A percentile compares a stretch with the other conserved stretches of the same genome.
Conservation (phyloP, 2,888 invertebrate species). For the Macrophya alboannulata region DNA sequence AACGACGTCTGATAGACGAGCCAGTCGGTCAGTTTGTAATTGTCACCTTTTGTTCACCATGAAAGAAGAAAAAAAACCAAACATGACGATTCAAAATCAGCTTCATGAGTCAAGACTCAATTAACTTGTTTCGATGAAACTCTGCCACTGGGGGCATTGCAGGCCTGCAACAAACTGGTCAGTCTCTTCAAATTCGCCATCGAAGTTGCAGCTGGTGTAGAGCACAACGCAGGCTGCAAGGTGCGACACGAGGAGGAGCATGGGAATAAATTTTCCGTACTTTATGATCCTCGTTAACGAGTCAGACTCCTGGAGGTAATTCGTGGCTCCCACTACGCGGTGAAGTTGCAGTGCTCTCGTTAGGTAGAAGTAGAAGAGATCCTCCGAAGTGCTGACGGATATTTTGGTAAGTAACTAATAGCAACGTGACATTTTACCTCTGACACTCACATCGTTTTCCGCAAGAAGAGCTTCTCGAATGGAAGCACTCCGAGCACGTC, state of each 20-base stretch:
- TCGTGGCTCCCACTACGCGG: conserved; percentile 19
- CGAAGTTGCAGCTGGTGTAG: conserved; percentile 34
- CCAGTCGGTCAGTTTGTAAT: conserved; percentile 11
- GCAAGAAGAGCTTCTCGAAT: conserved; percentile 46
- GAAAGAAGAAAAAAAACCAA: too few species aligned
- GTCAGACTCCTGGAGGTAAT: conserved; percentile 35
- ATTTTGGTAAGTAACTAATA: not conserved
- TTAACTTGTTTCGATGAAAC: conserved; percentile 41
- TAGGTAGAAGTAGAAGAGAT: conserved; percentile 36
- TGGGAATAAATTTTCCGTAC: conserved; percentile 37
- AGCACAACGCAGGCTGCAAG: conserved; percentile 29
- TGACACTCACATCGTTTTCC: conserved; percentile 4
- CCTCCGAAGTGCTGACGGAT: not conserved
- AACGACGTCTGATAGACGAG: conserved; percentile 16
- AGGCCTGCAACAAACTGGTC: not conserved
- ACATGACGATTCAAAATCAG: not conserved
- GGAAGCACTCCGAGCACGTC: conserved; percentile 67
- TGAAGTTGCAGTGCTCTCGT: conserved; percentile 42
- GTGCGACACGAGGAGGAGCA: conserved; percentile 21
- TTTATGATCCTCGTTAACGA: conserved; percentile 18
- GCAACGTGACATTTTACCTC: not conserved
- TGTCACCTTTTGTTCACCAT: not conserved
- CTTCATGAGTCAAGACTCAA: not conserved
- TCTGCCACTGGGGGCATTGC: conserved; percentile 22
- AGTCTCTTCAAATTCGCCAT: not conserved